phyloP scores from a whole-genome alignment of 2,113 vertebrate species.

The Dolichotis patagonum region DNA sequence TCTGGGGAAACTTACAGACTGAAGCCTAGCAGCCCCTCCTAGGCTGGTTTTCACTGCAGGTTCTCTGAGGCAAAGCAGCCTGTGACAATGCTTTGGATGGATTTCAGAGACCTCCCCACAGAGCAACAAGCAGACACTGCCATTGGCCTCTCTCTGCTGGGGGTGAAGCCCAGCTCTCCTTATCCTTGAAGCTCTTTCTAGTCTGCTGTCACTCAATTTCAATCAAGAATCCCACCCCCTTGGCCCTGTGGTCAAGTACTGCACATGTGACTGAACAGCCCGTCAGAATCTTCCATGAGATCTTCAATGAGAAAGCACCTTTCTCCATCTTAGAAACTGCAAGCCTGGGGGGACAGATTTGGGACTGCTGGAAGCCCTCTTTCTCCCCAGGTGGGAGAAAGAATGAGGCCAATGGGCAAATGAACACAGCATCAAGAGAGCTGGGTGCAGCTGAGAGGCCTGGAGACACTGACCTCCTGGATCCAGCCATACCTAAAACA shows the following conservation, averaged over 20 bases:
- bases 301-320: not conserved
- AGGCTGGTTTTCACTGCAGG: not conserved
- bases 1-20: not conserved
- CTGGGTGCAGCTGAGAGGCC: not conserved
- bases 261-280: not conserved
- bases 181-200: not conserved
- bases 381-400: not conserved
- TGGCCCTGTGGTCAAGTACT: not conserved
- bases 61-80: not conserved
- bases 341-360: not conserved
- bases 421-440: not conserved
- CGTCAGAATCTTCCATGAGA: not conserved
- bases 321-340: not conserved
- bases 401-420: not conserved
- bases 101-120: not conserved
- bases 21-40: not conserved
- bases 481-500: not conserved
- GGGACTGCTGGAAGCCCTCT: not conserved
- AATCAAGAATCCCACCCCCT: not conserved
- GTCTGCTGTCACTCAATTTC: not conserved
- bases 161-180: not conserved
- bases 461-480: not conserved
- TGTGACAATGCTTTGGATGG: not conserved
- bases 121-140: accelerated
- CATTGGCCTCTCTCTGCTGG: not conserved